phyloP scores from a whole-genome alignment of 2,888 invertebrate species.

The Rhamnusium bicolor region DNA sequence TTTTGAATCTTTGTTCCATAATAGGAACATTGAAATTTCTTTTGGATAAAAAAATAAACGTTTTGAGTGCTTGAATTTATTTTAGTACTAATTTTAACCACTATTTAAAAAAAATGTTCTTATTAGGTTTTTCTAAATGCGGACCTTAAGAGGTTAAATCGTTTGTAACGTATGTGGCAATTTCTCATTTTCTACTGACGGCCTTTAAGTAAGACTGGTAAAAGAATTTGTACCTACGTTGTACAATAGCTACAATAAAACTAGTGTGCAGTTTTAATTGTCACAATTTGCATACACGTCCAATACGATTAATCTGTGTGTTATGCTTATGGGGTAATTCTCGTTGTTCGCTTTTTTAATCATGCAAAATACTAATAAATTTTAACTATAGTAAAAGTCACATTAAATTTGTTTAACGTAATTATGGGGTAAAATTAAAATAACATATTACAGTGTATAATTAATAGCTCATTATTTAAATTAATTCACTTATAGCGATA shows the following conservation, averaged over 20 bases:
- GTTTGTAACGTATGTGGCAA: too few species aligned
- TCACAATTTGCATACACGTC: constrained; percentile 56
- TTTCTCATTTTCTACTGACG: too few species aligned
- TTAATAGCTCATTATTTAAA: constrained; percentile 59
- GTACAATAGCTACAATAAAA: constrained; percentile 35
- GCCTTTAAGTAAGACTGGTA: constrained; percentile 4
- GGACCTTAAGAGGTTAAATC: too few species aligned
- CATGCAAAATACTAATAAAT: constrained; percentile 59
- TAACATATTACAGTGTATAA: constrained; percentile 49
- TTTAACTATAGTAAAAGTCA: constrained; percentile 56
- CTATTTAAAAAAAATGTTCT: too few species aligned
- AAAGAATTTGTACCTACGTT: neutral
- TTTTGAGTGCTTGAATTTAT: too few species aligned
- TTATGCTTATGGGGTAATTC: constrained; percentile 51
- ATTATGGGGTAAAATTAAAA: constrained; percentile 50
- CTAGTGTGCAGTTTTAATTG: constrained; percentile 55
- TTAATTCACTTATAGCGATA: constrained; percentile 54
- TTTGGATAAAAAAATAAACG: too few species aligned
- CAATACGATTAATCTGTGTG: constrained; percentile 55
- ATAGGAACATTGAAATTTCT: too few species aligned
- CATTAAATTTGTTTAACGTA: constrained; percentile 55
- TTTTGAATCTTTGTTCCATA: too few species aligned
- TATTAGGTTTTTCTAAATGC: too few species aligned
- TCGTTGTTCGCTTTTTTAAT: constrained; percentile 53
- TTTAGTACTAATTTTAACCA: too few species aligned